phyloP scores from a whole-genome alignment of 2,797 vertebrate species.

The Cossypha heuglini region DNA sequence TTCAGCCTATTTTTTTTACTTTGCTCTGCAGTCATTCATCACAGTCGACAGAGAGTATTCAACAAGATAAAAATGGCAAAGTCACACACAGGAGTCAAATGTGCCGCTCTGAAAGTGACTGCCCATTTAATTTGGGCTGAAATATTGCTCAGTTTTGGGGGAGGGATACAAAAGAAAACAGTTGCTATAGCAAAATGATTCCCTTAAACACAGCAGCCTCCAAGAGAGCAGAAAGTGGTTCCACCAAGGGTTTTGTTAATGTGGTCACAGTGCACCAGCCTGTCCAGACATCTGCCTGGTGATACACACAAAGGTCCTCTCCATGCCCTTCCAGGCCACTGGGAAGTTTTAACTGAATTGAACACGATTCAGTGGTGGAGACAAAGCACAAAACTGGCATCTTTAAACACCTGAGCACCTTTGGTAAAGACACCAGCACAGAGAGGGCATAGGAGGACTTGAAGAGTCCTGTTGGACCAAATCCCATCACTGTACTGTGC shows the following conservation, averaged over 20 bases:
- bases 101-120: background rate
- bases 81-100: slow-evolving; percentile 6
- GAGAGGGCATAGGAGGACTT: background rate
- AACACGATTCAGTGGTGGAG: background rate
- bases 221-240: background rate
- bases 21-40: slow-evolving; percentile 34
- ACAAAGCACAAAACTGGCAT: background rate
- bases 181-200: background rate
- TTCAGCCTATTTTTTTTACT: slow-evolving; percentile 1
- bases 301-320: background rate
- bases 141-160: background rate
- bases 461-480: background rate
- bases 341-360: background rate
- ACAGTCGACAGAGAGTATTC: background rate
- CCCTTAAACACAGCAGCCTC: background rate
- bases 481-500: background rate
- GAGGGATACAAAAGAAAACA: slow-evolving; percentile 16
- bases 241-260: background rate
- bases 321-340: background rate
- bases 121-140: background rate
- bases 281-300: background rate
- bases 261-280: background rate
- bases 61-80: slow-evolving; percentile 15
- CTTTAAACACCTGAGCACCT: background rate
- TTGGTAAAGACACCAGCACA: background rate